Evolutionary conservation across 2,113 vertebrate genomes (phyloP).

Genomic region (Grammomys surdaster): DNA sequence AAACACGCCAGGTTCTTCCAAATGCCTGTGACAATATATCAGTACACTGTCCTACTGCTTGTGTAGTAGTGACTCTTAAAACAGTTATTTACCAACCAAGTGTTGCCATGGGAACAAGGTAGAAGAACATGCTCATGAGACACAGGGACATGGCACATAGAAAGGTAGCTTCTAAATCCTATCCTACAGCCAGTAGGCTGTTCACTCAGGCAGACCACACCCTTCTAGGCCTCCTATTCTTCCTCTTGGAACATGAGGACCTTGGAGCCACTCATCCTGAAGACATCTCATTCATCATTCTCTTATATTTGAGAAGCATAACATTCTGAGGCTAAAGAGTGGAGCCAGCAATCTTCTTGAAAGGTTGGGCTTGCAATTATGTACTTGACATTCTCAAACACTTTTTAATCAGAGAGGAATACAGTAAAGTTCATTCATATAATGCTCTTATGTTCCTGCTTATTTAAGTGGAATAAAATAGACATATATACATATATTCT

Average conservation of each 20-base stretch:
- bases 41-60: not conserved
- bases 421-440: not conserved
- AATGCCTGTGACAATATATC: not conserved
- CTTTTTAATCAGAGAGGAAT: conserved; percentile 13
- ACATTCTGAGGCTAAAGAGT: not conserved
- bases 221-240: not conserved
- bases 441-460: not conserved
- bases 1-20: not conserved
- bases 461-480: conserved; percentile 36
- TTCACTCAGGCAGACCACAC: not conserved
- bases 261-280: not conserved
- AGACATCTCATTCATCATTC: not conserved
- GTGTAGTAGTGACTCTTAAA: not conserved
- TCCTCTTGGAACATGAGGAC: not conserved
- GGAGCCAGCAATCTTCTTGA: not conserved
- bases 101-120: not conserved
- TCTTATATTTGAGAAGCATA: conserved; percentile 12
- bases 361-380: not conserved
- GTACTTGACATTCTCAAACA: not conserved
- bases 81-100: not conserved
- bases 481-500: not conserved
- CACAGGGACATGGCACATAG: too few species aligned
- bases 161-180: not conserved
- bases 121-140: not conserved
- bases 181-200: not conserved